Percentiles rank a stretch among this genome's conserved stretches.
Conservation (phyloP, 2,113 vertebrate species). For the Callaeas wilsoni region DNA sequence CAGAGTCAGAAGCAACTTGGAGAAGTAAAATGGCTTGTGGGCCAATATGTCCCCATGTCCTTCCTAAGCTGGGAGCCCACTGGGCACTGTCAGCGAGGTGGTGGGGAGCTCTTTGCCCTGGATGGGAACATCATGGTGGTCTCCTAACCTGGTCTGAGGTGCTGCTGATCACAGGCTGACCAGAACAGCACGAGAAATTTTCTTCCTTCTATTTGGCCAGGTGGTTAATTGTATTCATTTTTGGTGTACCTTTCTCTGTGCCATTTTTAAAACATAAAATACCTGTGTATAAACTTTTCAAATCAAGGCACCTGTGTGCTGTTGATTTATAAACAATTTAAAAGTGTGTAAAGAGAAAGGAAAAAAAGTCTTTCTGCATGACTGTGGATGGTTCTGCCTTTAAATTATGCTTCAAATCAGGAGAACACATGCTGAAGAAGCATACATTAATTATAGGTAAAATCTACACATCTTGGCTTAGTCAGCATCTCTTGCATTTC, state of each 20-base stretch:
- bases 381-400: background rate
- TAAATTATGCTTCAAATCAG: background rate
- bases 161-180: background rate
- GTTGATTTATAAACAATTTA: background rate
- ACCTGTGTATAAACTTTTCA: background rate
- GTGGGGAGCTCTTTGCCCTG: background rate
- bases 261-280: background rate
- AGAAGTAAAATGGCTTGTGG: background rate
- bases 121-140: background rate
- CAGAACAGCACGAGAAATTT: rapidly evolving
- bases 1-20: rapidly evolving
- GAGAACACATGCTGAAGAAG: background rate
- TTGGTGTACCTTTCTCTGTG: background rate
- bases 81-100: background rate
- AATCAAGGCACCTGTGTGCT: background rate
- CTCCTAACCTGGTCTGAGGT: background rate
- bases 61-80: background rate
- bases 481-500: background rate
- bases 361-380: background rate
- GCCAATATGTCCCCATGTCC: rapidly evolving
- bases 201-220: background rate
- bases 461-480: background rate
- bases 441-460: background rate
- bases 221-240: background rate
- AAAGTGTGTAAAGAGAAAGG: background rate